A percentile compares a stretch with the other conserved stretches of the same genome.
Evolutionary conservation across 2,113 vertebrate genomes (phyloP).

Genomic region (Rissa tridactyla): DNA sequence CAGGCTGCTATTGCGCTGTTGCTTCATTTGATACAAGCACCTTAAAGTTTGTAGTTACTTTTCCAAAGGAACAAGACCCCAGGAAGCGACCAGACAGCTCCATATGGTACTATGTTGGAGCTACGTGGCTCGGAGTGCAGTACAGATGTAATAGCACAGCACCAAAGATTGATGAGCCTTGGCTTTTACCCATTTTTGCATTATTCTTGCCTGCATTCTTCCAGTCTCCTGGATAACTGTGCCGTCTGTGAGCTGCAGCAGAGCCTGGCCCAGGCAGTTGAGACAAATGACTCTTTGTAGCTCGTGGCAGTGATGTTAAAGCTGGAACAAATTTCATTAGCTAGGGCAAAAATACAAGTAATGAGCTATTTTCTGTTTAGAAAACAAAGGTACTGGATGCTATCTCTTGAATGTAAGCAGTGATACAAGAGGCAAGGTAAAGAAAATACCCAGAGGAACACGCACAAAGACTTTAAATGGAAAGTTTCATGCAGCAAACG

Average conservation of each 20-base stretch:
- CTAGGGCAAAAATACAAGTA: background rate
- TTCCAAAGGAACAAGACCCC: background rate
- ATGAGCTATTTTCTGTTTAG: background rate
- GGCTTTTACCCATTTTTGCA: background rate
- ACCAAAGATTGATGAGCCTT: background rate
- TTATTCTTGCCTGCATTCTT: constrained; percentile 17
- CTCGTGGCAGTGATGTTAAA: background rate
- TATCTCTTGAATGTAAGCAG: background rate
- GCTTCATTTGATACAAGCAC: background rate
- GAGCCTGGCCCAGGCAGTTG: background rate
- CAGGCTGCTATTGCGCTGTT: background rate
- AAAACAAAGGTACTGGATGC: background rate
- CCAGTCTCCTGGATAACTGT: background rate
- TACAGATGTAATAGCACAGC: background rate
- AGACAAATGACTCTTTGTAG: constrained; percentile 17
- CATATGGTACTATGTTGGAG: background rate
- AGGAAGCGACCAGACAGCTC: background rate
- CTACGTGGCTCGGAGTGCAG: background rate
- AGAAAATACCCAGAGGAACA: background rate
- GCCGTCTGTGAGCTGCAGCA: background rate
- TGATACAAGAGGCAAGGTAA: background rate
- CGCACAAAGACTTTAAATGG: background rate
- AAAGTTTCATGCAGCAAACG: background rate
- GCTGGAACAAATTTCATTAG: constrained; percentile 37
- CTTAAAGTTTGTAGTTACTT: background rate